Percentiles rank a stretch among this genome's conserved stretches.
phyloP scores from a whole-genome alignment of 2,888 invertebrate species.

The Mythimna ferrago region DNA sequence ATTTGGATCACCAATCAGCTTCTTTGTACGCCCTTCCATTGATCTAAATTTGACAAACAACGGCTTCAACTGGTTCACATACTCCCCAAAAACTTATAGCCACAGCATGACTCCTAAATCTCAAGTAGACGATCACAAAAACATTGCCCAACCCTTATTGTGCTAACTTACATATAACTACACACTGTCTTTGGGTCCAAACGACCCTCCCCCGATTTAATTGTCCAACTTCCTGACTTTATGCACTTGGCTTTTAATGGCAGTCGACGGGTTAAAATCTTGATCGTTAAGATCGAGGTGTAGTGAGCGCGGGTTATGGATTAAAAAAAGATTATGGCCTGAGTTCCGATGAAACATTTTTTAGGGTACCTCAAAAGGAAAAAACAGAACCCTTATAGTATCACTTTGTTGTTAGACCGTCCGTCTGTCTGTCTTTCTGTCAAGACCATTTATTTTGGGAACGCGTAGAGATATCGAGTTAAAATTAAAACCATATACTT shows the following conservation, averaged over 20 bases:
- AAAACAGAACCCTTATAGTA: too few species aligned
- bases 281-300: slow-evolving; percentile 58
- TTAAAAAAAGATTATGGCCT: neutral
- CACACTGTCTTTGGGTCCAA: slow-evolving; percentile 74
- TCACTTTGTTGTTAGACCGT: too few species aligned
- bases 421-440: too few species aligned
- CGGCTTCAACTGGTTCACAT: neutral
- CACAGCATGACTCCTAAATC: neutral
- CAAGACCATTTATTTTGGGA: too few species aligned
- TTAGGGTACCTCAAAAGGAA: neutral
- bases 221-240: slow-evolving; percentile 82
- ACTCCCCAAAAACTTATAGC: neutral
- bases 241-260: slow-evolving; percentile 81
- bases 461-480: too few species aligned
- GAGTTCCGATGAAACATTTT: neutral
- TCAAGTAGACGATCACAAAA: slow-evolving; percentile 41
- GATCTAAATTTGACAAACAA: neutral
- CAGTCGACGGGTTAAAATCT: slow-evolving; percentile 74
- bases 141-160: slow-evolving; percentile 58
- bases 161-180: slow-evolving; percentile 56
- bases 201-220: slow-evolving; percentile 81
- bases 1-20: too few species aligned
- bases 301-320: slow-evolving; percentile 32
- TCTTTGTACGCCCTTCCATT: too few species aligned
- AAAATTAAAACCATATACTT: too few species aligned